A percentile compares a stretch with the other conserved stretches of the same genome.
Evolutionary conservation across 2,888 invertebrate species (phyloP).

Genomic region (Caenorhabditis wallacei): DNA sequence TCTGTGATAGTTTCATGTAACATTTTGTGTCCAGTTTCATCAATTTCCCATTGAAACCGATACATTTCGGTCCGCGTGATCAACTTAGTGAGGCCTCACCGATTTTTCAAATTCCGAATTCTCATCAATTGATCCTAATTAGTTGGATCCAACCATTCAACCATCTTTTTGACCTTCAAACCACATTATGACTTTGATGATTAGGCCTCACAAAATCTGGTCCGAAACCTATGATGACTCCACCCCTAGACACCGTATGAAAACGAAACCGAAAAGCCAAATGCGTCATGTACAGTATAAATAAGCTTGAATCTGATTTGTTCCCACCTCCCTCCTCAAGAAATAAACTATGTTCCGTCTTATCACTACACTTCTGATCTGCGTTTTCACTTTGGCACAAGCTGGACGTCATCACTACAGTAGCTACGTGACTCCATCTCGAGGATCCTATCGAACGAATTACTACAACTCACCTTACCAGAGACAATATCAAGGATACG

Average conservation of each 20-base stretch:
- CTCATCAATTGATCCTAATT: not conserved
- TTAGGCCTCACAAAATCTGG: not conserved
- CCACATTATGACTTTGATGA: conserved; percentile 6
- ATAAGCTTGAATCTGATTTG: conserved; percentile 23
- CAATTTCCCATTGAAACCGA: not conserved
- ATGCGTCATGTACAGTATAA: not conserved
- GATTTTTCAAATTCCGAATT: not conserved
- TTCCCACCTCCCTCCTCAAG: not conserved
- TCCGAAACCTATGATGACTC: not conserved
- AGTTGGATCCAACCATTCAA: not conserved
- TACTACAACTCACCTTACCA: not conserved
- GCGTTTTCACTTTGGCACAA: not conserved
- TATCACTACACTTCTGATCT: not conserved
- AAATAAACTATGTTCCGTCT: conserved; percentile 10
- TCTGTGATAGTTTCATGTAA: no score
- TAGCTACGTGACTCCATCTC: not conserved
- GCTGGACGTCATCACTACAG: not conserved
- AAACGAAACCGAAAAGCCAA: not conserved
- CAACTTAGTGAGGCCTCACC: not conserved
- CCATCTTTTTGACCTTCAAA: not conserved
- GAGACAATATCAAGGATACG: conserved; percentile 1
- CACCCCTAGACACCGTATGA: not conserved
- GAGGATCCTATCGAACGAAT: not conserved
- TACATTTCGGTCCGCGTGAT: not conserved
- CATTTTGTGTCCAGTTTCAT: no score